A percentile compares a stretch with the other conserved stretches of the same genome.
Conservation (phyloP, 2,113 vertebrate species). For the Actenoides lindsayi region DNA sequence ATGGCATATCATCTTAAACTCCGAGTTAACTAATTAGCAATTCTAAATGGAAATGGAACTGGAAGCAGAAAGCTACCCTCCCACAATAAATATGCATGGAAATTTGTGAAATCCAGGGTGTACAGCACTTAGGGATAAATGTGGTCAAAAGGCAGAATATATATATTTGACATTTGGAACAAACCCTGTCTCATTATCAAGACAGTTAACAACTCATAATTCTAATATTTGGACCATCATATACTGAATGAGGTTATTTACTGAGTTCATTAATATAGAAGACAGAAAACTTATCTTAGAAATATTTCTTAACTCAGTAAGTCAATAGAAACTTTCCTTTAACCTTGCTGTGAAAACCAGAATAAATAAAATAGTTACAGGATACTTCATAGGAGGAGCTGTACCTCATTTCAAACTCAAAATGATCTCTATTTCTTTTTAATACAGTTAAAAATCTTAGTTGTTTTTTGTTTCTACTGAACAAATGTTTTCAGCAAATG, state of each 20-base stretch:
- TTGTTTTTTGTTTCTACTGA: background rate
- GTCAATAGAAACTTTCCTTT: background rate
- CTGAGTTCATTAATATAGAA: background rate
- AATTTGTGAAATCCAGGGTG: background rate
- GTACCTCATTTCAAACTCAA: background rate
- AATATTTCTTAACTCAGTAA: background rate
- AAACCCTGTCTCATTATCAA: background rate
- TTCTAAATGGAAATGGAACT: slow-evolving; percentile 12
- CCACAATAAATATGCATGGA: slow-evolving; percentile 17
- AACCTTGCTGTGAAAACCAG: background rate
- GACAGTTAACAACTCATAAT: background rate
- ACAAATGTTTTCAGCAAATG: slow-evolving; percentile 26
- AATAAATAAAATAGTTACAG: background rate
- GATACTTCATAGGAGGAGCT: background rate
- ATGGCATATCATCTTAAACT: background rate
- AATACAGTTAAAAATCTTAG: background rate
- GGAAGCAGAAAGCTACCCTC: slow-evolving; percentile 28
- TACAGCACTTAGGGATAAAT: background rate
- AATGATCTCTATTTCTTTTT: background rate
- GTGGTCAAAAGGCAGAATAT: background rate
- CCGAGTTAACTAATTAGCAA: slow-evolving; percentile 41
- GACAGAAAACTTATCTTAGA: background rate
- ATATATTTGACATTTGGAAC: background rate
- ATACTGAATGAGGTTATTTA: background rate
- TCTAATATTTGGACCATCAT: background rate